Conservation (phyloP, 2,113 vertebrate species). For the Sclerurus mexicanus region DNA sequence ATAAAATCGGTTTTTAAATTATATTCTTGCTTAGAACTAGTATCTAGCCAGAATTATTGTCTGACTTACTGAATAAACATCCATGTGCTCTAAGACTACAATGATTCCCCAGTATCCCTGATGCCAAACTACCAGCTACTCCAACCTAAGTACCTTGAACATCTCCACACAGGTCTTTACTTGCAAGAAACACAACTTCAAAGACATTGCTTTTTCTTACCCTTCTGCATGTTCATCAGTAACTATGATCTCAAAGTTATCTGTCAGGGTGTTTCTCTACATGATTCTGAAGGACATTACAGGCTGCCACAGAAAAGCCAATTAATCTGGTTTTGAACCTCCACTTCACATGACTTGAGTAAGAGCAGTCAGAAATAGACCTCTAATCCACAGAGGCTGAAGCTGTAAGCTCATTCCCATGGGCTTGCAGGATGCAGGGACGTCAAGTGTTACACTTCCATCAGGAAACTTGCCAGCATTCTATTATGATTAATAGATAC, state of each 20-base stretch:
- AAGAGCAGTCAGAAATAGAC: neutral
- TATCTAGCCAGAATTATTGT: neutral
- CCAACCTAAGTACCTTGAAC: neutral
- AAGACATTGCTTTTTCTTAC: neutral
- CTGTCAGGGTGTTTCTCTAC: neutral
- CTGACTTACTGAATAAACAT: neutral
- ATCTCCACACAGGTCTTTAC: neutral
- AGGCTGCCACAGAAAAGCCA: neutral
- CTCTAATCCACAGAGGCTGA: neutral
- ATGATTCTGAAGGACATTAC: neutral
- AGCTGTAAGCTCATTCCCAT: neutral
- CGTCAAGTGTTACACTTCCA: neutral
- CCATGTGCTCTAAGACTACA: neutral
- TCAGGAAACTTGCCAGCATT: neutral
- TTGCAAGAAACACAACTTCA: neutral
- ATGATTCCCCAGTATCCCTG: neutral
- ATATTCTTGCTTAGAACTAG: neutral
- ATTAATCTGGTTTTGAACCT: neutral
- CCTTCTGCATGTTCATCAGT: neutral
- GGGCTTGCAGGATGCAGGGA: neutral
- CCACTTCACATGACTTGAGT: neutral
- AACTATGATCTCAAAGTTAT: neutral
- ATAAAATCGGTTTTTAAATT: neutral
- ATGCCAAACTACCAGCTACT: neutral
- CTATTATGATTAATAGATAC: neutral